phyloP scores from a whole-genome alignment of 2,888 invertebrate species.

The Drosophila picticornis region DNA sequence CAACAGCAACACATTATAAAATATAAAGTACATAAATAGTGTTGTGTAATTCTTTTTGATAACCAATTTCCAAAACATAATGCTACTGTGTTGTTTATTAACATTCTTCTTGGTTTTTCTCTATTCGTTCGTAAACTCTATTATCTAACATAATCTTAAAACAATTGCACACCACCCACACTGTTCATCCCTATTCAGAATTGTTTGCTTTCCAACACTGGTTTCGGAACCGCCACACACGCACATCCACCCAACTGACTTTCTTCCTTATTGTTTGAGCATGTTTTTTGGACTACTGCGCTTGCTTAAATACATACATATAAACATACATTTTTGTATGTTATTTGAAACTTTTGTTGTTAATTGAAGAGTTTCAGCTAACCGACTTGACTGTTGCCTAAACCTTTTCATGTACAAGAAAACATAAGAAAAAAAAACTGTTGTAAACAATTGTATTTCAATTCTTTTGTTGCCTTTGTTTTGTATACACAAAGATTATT shows the following conservation, averaged over 20 bases:
- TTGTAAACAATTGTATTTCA: slow-evolving; percentile 14
- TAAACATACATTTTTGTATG: slow-evolving; percentile 1
- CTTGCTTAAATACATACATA: slow-evolving; percentile 36
- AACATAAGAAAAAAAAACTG: slow-evolving; percentile 5
- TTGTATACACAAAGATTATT: slow-evolving; percentile 18
- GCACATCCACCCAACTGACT: slow-evolving; percentile 23
- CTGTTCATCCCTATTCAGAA: slow-evolving; percentile 34
- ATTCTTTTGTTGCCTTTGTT: slow-evolving; percentile 49
- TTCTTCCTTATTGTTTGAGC: slow-evolving; percentile 54
- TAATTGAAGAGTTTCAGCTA: slow-evolving; percentile 42
- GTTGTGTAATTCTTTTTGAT: slow-evolving; percentile 30
- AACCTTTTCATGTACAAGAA: slow-evolving; percentile 15
- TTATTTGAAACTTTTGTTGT: slow-evolving; percentile 52
- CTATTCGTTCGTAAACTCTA: slow-evolving; percentile 21
- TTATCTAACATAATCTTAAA: slow-evolving; percentile 28
- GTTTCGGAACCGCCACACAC: slow-evolving; percentile 47
- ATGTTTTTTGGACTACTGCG: slow-evolving; percentile 71
- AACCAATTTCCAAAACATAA: slow-evolving; percentile 5
- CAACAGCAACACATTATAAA: slow-evolving; percentile 26
- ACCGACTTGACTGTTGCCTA: slow-evolving; percentile 34
- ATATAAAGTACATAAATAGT: slow-evolving; percentile 40
- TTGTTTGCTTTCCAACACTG: slow-evolving; percentile 59
- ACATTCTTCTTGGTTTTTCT: slow-evolving; percentile 33
- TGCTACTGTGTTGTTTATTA: slow-evolving; percentile 39
- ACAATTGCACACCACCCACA: slow-evolving; percentile 36